Evolutionary conservation across 2,797 vertebrate species (phyloP), one percentile per base, ranked within the genome.

Genomic region (Staurois parvus): DNA sequence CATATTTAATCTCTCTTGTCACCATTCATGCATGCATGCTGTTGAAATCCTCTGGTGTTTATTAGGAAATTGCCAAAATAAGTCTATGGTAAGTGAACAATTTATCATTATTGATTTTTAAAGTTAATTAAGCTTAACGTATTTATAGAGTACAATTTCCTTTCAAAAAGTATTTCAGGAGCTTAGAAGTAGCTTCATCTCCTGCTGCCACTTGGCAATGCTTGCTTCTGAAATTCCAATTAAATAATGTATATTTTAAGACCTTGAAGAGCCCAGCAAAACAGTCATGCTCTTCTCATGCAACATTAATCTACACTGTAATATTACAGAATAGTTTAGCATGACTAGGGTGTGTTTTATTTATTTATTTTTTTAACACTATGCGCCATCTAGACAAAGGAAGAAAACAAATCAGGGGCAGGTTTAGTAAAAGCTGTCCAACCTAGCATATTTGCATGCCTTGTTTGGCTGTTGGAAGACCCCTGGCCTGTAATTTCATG

Each of bases 101-200:
- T 81, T 26, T 70, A 81, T 81, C 79, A 72, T n/a, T 81, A 81
- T 80, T 52, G 78, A 70, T 72, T 80, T 26, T 26, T 45, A 69
- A 69, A 52, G 42, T 70, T 79, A 69, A 79, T 79, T 59, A 81
- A 59, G 67, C 64, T 34, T 81, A 56, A 81, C 32, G 24, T 81
- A 72, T 81, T 59, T 59, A 37, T 70, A 48, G 66, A 32, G 68
- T 37, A 72, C 52, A 26, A 81, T 32, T 69, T 80, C 67, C 67
- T 56, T 72, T 72, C 45, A 37, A 34, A 66, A 59, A 72, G 67
- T 28, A 13, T 56, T 81, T 21, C 42, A 45, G 45, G 32, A 48
- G 19, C 67, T 26, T 80, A 7, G 26, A 30, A 37, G 79, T 45
- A 10, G 24, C 29, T 56, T n/a, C 67, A 19, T 30, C 66, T 28